Evolutionary conservation across 2,797 vertebrate genomes (phyloP).

Genomic region (Tragelaphus oryx): DNA sequence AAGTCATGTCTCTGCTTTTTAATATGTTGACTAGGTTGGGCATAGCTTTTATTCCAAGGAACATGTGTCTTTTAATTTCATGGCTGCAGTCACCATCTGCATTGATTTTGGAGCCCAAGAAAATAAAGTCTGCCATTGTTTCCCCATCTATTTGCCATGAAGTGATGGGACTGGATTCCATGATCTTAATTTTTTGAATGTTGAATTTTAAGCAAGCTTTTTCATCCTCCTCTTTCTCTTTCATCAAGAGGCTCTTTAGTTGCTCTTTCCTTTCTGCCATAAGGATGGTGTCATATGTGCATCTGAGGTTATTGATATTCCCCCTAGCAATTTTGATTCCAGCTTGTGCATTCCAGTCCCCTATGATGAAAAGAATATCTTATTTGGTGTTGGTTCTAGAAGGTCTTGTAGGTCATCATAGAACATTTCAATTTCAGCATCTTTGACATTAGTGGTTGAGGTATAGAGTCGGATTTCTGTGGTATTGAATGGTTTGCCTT

Average conservation of each 20-base stretch:
- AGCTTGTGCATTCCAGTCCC: neutral
- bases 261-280: neutral
- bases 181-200: neutral
- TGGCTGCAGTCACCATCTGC: neutral
- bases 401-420: neutral
- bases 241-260: neutral
- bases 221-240: neutral
- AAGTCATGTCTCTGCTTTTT: neutral
- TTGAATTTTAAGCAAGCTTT: neutral
- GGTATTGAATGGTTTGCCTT: neutral
- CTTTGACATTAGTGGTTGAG: neutral
- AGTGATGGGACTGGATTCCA: neutral
- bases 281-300: neutral
- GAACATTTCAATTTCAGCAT: neutral
- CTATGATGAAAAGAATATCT: neutral
- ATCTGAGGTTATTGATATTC: neutral
- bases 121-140: neutral
- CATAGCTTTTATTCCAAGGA: neutral
- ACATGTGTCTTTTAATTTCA: neutral
- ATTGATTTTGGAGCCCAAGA: neutral
- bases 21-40: neutral
- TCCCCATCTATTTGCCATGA: neutral
- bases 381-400: neutral
- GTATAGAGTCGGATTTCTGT: neutral
- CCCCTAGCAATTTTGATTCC: neutral